A percentile compares a stretch with the other conserved stretches of the same genome.
Conservation (phyloP, 2,797 vertebrate genomes). For the Borostomias antarcticus region DNA sequence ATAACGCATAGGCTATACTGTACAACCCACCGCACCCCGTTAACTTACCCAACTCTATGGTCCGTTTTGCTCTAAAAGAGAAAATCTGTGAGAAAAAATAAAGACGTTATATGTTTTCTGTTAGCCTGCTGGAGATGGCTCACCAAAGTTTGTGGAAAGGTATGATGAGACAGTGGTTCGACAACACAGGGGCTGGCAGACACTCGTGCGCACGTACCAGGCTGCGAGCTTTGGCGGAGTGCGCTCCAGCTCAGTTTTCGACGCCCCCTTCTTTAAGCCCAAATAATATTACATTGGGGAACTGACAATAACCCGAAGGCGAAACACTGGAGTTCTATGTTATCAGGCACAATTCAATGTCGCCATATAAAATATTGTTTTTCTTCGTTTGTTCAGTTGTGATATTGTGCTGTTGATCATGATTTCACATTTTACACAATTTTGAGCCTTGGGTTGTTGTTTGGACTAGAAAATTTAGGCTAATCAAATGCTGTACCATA, state of each 20-base stretch:
- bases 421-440: not conserved
- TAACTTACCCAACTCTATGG: constrained; percentile 4
- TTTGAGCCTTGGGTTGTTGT: too few species aligned
- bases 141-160: constrained; percentile 62
- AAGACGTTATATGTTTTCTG: not conserved
- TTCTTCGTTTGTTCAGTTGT: too few species aligned
- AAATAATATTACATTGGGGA: constrained; percentile 47
- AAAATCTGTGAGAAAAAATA: not conserved
- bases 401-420: too few species aligned
- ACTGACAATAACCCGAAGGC: constrained; percentile 22
- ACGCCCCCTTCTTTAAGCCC: not conserved
- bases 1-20: too few species aligned
- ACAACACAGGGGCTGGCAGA: constrained; percentile 49
- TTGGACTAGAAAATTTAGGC: too few species aligned
- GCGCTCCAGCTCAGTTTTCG: constrained; percentile 24
- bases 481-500: too few species aligned
- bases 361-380: too few species aligned
- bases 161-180: constrained; percentile 42
- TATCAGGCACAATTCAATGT: too few species aligned
- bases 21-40: too few species aligned
- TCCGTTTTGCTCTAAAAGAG: not conserved
- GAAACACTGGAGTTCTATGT: not conserved
- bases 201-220: constrained; percentile 52
- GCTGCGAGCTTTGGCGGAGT: constrained; percentile 24
- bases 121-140: constrained; percentile 30